phyloP scores from a whole-genome alignment of 2,113 vertebrate genomes.

The Meleagris gallopavo region DNA sequence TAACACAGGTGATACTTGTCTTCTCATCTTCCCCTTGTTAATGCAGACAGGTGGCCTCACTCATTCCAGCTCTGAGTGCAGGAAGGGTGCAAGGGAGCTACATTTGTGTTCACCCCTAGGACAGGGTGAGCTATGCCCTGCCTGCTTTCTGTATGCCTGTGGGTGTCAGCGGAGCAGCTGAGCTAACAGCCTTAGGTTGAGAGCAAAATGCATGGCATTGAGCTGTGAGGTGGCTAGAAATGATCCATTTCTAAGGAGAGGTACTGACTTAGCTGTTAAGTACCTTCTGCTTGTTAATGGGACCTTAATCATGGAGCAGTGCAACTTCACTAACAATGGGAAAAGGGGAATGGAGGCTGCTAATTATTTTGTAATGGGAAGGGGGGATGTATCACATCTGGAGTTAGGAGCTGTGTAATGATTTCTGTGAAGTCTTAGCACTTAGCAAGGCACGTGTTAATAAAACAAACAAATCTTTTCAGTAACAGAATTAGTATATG shows the following conservation, averaged over 20 bases:
- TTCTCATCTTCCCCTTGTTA: background rate
- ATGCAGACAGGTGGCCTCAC: background rate
- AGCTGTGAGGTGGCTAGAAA: background rate
- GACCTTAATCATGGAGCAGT: background rate
- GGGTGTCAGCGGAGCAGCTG: background rate
- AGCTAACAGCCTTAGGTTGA: background rate
- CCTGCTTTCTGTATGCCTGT: fast-evolving
- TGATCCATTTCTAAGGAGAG: background rate
- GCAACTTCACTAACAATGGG: background rate
- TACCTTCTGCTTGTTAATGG: background rate
- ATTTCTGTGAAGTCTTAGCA: slow-evolving; percentile 17
- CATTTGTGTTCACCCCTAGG: background rate
- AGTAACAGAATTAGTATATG: slow-evolving; percentile 39
- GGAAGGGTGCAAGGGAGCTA: background rate
- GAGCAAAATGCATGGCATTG: background rate
- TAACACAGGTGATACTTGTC: background rate
- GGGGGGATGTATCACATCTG: background rate
- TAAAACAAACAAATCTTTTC: slow-evolving; percentile 71
- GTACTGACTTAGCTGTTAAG: slow-evolving; percentile 16
- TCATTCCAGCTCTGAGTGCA: background rate
- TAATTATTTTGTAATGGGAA: slow-evolving; percentile 46
- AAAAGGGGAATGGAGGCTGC: background rate
- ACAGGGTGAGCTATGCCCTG: background rate
- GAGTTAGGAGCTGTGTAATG: slow-evolving; percentile 5
- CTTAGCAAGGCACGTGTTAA: slow-evolving; percentile 44